Evolutionary conservation across 2,888 invertebrate genomes (phyloP).

Genomic region (Tromatobia lineatoria): DNA sequence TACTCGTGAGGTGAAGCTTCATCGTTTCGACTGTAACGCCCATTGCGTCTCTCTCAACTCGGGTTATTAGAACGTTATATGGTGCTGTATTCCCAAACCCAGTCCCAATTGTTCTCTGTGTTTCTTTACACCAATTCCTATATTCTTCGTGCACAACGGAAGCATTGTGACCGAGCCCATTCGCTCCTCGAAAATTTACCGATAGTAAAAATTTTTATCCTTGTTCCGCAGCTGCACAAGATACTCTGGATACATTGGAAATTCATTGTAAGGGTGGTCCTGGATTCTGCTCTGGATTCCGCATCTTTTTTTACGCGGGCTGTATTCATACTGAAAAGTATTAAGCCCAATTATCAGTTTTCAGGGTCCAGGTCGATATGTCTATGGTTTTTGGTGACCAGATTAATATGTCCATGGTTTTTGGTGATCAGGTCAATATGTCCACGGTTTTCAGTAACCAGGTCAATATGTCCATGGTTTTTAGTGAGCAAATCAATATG

Average conservation of each 20-base stretch:
- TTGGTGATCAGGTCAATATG: too few relatives aligned
- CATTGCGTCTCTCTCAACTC: conserved; percentile 42
- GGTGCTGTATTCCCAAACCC: conserved; percentile 35
- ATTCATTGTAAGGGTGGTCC: neutral
- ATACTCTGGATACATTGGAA: neutral
- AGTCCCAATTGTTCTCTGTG: conserved; percentile 35
- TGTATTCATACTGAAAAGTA: too few relatives aligned
- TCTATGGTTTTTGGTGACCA: too few relatives aligned
- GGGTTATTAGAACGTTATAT: conserved; percentile 61
- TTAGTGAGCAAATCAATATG: too few relatives aligned
- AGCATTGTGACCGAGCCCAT: conserved; percentile 33
- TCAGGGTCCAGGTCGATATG: too few relatives aligned
- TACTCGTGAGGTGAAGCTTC: conserved; percentile 41
- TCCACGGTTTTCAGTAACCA: too few relatives aligned
- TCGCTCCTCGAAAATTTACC: conserved; percentile 6
- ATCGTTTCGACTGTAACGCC: conserved; percentile 50
- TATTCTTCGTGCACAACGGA: conserved; percentile 18
- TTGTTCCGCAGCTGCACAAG: neutral
- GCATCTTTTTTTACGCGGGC: too few relatives aligned
- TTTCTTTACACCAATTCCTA: conserved; percentile 15
- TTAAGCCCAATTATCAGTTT: too few relatives aligned
- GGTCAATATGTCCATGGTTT: too few relatives aligned
- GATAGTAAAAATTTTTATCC: conserved; percentile 37
- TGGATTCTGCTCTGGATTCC: too few relatives aligned
- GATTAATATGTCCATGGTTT: too few relatives aligned